Evolutionary conservation across 37 sponge, comb jelly and placozoan species (phyloP).

Genomic region (Crambe crambe): DNA sequence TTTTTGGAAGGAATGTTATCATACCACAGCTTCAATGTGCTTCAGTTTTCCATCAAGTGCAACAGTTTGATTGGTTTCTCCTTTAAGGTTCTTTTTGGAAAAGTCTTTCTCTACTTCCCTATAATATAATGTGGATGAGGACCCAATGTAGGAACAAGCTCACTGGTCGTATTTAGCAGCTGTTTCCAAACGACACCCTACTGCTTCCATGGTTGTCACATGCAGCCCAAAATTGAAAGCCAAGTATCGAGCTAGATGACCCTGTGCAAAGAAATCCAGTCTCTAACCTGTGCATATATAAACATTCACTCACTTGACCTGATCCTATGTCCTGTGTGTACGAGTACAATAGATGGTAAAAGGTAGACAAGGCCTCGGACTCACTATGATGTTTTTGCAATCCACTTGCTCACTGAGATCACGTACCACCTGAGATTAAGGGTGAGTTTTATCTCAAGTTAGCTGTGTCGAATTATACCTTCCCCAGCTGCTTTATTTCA

Average conservation of each 20-base stretch:
- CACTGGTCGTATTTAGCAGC: constrained; percentile 69
- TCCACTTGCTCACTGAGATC: constrained; percentile 18
- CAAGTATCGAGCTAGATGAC: constrained; percentile 73
- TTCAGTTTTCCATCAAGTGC: constrained; percentile 5
- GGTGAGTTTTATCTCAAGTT: not conserved
- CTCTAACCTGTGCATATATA: not conserved
- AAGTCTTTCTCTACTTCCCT: not conserved
- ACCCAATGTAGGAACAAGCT: too few species aligned
- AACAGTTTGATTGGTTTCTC: not conserved
- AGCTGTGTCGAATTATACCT: constrained; percentile 14
- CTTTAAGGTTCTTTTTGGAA: not conserved
- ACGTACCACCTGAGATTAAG: constrained; percentile 24
- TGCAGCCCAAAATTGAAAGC: constrained; percentile 62
- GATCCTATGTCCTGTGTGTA: constrained; percentile 45
- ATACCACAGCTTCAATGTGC: constrained; percentile 24
- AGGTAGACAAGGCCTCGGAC: not conserved
- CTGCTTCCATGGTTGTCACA: constrained; percentile 70
- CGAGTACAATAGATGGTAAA: not conserved
- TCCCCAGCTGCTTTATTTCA: constrained; percentile 60
- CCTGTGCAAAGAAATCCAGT: constrained; percentile 17
- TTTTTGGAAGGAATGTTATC: not conserved
- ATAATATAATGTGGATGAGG: not conserved
- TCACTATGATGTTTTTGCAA: constrained; percentile 58
- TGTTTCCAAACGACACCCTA: constrained; percentile 45
- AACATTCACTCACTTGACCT: constrained; percentile 30